Conservation (phyloP, 2,113 vertebrate genomes). For the Callospermophilus lateralis region DNA sequence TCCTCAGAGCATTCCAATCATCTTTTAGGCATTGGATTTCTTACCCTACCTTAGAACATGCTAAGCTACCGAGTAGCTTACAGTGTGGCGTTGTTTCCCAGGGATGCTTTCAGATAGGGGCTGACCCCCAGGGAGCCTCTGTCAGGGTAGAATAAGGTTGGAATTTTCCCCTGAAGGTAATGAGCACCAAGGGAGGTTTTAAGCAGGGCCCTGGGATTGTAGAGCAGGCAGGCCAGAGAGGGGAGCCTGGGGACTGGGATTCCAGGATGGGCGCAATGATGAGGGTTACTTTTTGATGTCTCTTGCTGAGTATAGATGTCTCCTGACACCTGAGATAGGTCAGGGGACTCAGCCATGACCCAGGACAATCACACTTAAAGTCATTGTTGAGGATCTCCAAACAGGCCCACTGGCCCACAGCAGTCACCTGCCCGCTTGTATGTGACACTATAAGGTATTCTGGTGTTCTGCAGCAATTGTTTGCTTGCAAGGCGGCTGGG, state of each 20-base stretch:
- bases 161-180: background rate
- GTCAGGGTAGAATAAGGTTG: background rate
- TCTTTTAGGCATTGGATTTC: background rate
- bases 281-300: background rate
- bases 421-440: background rate
- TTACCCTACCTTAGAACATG: background rate
- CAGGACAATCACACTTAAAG: background rate
- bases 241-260: background rate
- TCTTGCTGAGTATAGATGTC: background rate
- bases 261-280: background rate
- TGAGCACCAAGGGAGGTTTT: too few species aligned
- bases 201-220: background rate
- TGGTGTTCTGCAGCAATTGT: background rate
- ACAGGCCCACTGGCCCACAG: background rate
- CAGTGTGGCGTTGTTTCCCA: background rate
- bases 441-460: background rate
- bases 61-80: background rate
- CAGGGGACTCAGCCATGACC: background rate
- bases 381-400: background rate
- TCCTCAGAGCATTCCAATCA: background rate
- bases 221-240: too few species aligned
- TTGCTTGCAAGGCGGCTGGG: background rate
- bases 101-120: background rate
- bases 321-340: background rate
- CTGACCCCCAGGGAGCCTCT: background rate